Evolutionary conservation across 2,797 vertebrate species (phyloP), one percentile per base, ranked within the genome.

Genomic region (Thunnus albacares): DNA sequence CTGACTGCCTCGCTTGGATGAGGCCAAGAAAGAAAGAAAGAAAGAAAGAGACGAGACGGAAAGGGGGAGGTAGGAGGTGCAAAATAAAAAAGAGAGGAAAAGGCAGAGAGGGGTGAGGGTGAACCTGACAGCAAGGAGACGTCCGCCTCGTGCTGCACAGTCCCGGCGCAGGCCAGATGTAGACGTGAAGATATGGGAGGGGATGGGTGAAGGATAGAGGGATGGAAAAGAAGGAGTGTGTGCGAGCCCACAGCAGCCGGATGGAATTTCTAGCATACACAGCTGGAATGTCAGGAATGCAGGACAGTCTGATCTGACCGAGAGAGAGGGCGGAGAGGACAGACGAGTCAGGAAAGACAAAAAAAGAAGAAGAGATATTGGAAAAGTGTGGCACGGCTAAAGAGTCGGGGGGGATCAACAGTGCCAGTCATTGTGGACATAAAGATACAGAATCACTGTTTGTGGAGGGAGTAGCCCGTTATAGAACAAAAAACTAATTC

Each of bases 211-310:
- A 64, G 72, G 88, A 87, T 47, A 63, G 77, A 84, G 75, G 81
- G 85, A 86, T 87, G 84, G 89, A 89, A 92, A 91, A 87, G 84
- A 63, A 91, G 84, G 80, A 83, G 77, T 74, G 81, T 41, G 56
- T 68, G 83, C 24, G 73, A 88, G 88, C 84, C 92, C 91, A 88
- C 92, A 91, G 93, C 85, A 91, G 95, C 94, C 91, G 90, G 94
- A 92, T 96, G 97, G 96, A 97, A 97, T 97, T 96, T 96, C 94
- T 96, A 96, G 95, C 96, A 96, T 96, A 96, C 95, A 95, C 95
- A 95, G 95, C 94, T 89, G 95, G 96, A 96, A 97, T 96, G 94
- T 93, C 77, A 93, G 96, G 97, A 97, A 97, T 97, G 96, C 93
- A 92, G 95, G 96, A 96, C 90, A 90, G 90, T 93, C 92, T 96